Conservation (phyloP, 1,140 invertebrate genomes). For the Micrasema minimum region DNA sequence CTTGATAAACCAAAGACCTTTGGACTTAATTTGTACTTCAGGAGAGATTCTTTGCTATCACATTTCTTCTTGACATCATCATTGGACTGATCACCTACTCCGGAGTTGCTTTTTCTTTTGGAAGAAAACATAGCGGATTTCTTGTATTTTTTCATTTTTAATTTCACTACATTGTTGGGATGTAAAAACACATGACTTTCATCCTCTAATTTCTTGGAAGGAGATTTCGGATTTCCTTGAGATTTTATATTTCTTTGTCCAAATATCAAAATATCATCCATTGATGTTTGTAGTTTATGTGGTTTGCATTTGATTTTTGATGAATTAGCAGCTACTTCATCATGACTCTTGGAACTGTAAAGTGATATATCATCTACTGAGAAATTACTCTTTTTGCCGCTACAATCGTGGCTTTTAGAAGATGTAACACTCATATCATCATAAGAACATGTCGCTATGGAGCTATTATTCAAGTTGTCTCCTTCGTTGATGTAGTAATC, state of each 20-base stretch:
- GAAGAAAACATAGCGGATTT: slow-evolving; percentile 61
- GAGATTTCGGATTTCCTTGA: slow-evolving; percentile 8
- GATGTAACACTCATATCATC: slow-evolving; percentile 63
- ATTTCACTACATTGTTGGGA: slow-evolving; percentile 57
- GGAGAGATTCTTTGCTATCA: slow-evolving; percentile 51
- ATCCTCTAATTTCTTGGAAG: slow-evolving; percentile 51
- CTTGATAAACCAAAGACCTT: slow-evolving; percentile 68
- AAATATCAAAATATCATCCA: slow-evolving; percentile 65
- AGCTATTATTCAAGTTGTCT: slow-evolving; percentile 51
- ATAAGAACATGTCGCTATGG: slow-evolving; percentile 49
- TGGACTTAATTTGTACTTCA: slow-evolving; percentile 67
- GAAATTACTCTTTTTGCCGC: slow-evolving; percentile 51
- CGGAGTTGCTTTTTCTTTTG: slow-evolving; percentile 55
- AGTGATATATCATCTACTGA: slow-evolving; percentile 67
- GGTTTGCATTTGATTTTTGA: slow-evolving; percentile 55
- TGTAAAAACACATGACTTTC: slow-evolving; percentile 61
- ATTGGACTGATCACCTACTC: neutral
- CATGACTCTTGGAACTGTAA: slow-evolving; percentile 67
- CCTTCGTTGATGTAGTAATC: slow-evolving; percentile 51
- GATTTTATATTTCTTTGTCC: slow-evolving; percentile 56
- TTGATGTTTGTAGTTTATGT: slow-evolving; percentile 57
- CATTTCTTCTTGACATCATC: slow-evolving; percentile 44
- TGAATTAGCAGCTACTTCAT: slow-evolving; percentile 58
- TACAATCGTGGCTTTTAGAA: slow-evolving; percentile 57
- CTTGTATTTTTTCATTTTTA: slow-evolving; percentile 59